These are phyloP conservation scores for Drosophila trichaetosa DNA, from an alignment of 2,888 invertebrate species.

Conservation along the genomic window DNA sequence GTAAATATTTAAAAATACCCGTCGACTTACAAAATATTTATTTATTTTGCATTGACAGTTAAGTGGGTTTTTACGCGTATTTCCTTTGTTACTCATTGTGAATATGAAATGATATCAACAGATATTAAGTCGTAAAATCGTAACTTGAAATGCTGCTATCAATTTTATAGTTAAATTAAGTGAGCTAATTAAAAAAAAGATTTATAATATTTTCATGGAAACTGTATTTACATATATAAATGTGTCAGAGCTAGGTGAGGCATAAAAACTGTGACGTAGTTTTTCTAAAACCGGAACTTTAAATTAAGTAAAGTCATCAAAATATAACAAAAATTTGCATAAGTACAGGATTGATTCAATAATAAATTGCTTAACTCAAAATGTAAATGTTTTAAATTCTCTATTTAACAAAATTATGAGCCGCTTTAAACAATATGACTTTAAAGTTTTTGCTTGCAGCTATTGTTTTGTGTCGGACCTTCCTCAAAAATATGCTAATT, in stretches of 20 bases:
- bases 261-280: background rate
- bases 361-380: background rate
- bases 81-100: background rate
- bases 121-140: background rate
- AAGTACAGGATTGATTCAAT: background rate
- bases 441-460: slow-evolving; percentile 35
- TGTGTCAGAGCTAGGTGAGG: background rate
- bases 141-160: background rate
- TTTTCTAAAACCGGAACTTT: background rate
- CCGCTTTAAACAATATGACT: slow-evolving; percentile 12
- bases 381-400: background rate
- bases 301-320: background rate
- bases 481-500: slow-evolving; percentile 58
- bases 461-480: slow-evolving; percentile 16
- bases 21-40: background rate
- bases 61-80: slow-evolving; percentile 6
- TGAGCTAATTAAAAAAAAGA: background rate
- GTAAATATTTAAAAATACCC: background rate
- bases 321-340: background rate
- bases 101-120: background rate
- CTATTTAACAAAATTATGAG: slow-evolving; percentile 8
- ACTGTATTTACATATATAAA: background rate
- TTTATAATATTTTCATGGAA: background rate
- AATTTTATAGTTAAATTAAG: background rate
- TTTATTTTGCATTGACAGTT: slow-evolving; percentile 1